These are phyloP conservation scores for Sinocyclocheilus maitianheensis DNA, from an alignment of 2,113 vertebrate species.

Conservation along the genomic window DNA sequence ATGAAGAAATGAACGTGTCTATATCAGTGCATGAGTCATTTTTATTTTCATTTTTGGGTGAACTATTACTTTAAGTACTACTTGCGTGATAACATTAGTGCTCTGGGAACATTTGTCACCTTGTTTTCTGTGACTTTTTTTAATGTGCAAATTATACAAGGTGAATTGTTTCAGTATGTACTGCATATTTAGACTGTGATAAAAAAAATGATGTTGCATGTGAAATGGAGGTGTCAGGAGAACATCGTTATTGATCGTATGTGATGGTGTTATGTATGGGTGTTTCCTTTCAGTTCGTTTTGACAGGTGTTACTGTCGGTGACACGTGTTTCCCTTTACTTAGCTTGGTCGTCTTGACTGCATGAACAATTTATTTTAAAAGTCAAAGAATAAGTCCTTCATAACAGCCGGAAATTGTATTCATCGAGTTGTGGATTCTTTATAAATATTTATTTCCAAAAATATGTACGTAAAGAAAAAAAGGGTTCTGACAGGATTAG, in stretches of 20 bases:
- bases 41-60: too few relatives aligned
- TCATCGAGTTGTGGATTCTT: neutral
- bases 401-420: neutral
- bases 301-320: constrained; percentile 46
- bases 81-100: neutral
- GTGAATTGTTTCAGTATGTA: too few relatives aligned
- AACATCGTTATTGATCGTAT: constrained; percentile 65
- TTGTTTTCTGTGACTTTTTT: neutral
- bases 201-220: constrained; percentile 59
- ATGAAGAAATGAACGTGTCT: too few relatives aligned
- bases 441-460: neutral
- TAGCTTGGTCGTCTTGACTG: neutral
- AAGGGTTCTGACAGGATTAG: neutral
- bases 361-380: neutral
- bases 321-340: constrained; percentile 23
- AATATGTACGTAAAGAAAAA: neutral
- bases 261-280: constrained; percentile 59
- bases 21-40: too few relatives aligned
- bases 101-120: neutral
- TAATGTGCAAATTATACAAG: neutral
- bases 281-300: constrained; percentile 63
- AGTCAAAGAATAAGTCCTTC: neutral
- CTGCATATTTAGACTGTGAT: constrained; percentile 45
- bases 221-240: constrained; percentile 60
- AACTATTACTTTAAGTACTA: neutral